Evolutionary conservation across 2,113 vertebrate genomes (phyloP).

Genomic region (Psilopsiagon aymara): DNA sequence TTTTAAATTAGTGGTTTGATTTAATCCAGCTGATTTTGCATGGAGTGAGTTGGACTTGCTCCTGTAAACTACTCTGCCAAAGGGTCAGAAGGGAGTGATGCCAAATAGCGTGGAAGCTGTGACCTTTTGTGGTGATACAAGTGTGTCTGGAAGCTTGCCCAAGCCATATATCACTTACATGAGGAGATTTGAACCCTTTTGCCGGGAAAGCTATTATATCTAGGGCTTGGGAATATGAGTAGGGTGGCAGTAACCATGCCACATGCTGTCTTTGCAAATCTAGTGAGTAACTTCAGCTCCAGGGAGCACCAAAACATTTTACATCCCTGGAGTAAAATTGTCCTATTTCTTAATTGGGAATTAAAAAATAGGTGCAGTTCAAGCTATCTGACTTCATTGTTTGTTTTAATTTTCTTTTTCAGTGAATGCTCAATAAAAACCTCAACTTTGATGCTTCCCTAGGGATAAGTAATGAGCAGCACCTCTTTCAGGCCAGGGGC

Average conservation of each 20-base stretch:
- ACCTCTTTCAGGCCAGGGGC: background rate
- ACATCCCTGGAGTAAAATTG: background rate
- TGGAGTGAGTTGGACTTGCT: background rate
- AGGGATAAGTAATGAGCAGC: background rate
- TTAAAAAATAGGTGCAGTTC: background rate
- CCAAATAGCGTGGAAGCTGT: background rate
- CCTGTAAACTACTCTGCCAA: background rate
- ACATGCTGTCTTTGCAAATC: background rate
- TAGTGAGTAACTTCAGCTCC: background rate
- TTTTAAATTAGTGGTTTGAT: conserved; percentile 13
- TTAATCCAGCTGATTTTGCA: background rate
- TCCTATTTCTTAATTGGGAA: background rate
- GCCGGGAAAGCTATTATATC: background rate
- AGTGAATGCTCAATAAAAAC: background rate
- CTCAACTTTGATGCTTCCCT: background rate
- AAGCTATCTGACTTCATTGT: background rate
- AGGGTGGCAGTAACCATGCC: background rate
- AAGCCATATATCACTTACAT: background rate
- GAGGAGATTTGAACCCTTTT: background rate
- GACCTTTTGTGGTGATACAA: background rate
- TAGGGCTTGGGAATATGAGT: background rate
- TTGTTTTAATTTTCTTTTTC: background rate
- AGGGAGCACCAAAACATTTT: background rate
- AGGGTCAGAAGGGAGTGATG: background rate
- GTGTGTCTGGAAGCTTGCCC: background rate